Percentiles rank a stretch among this genome's conserved stretches.
Evolutionary conservation across 2,888 invertebrate genomes (phyloP).

Genomic region (Hyppa rectilinea): DNA sequence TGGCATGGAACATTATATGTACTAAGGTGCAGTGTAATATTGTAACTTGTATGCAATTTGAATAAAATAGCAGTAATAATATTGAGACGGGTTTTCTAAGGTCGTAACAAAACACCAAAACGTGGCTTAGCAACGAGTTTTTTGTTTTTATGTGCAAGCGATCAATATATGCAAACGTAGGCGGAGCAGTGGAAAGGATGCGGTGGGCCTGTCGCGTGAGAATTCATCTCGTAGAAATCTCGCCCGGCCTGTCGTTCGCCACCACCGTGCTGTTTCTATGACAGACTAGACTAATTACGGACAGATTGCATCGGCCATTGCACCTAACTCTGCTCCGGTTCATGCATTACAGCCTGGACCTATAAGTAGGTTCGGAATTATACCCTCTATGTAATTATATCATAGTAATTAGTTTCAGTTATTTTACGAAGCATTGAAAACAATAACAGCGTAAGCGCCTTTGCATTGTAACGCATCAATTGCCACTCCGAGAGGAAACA

Average conservation of each 20-base stretch:
- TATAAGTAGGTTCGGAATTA: conserved; percentile 44
- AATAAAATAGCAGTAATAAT: conserved; percentile 25
- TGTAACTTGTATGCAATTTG: conserved; percentile 28
- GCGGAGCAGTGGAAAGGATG: conserved; percentile 65
- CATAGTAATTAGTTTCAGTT: conserved; percentile 22
- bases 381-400: conserved; percentile 8
- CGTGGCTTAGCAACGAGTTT: conserved; percentile 20
- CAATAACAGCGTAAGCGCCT: not conserved
- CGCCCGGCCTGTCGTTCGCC: conserved; percentile 64
- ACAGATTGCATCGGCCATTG: conserved; percentile 81
- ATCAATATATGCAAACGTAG: conserved; percentile 61
- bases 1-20: conserved; percentile 37
- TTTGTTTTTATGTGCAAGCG: conserved; percentile 21
- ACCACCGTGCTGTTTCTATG: conserved; percentile 65
- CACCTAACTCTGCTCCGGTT: conserved; percentile 71
- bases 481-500: not conserved
- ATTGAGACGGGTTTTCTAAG: conserved; percentile 40
- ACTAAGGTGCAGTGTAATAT: conserved; percentile 34
- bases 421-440: not conserved
- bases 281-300: conserved; percentile 79
- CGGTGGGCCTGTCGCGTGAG: conserved; percentile 70
- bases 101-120: conserved; percentile 30
- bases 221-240: conserved; percentile 73
- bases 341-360: conserved; percentile 72
- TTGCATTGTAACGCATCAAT: not conserved